Base-by-base conservation (phyloP, 2,888 invertebrate species). In the Ceramica pisi region DNA sequence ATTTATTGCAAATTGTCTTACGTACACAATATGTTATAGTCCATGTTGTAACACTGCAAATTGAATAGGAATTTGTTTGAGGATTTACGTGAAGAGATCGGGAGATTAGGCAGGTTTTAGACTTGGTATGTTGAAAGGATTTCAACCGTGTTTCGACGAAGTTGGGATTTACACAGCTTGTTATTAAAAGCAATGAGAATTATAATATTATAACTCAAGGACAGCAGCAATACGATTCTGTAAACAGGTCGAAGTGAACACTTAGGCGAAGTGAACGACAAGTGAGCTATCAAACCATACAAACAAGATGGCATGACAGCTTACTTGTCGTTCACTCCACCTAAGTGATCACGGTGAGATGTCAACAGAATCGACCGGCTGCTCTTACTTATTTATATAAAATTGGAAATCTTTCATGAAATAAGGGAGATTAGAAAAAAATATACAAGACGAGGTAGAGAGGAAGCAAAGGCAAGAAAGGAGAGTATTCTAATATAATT, bases 1-100 rank as follows among this genome's bases (percentile, higher is more conserved):
- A 80, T 78, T 83, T 83, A 83, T 82, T 85, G 80, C 85, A 85
- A 83, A 82, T 72, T 73, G 72, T 83, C 81, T 75, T 21, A 77
- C 79, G 60, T 68, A 57, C 63, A 62, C 68, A 66, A 53, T 71
- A 67, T 51, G 56, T 65, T 67, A 50, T 31, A 59, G 26, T 10
- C 53, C 2, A 46, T 44, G 21, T 53, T 57, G 48, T 68, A 65
- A 69, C 55, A 60, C 55, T 41, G 50, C 16, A 26, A 21, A 60
- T 23, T 53, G 23, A 41, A 48, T 56, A 59, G 19, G 35, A 50
- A 26, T 67, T 75, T 73, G n/a, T 65, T 64, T 41, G 14, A 65
- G 26, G 26, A 35, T 74, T 75, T 74, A 48, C 53, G 19, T 56
- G 19, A 55, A 61, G 12, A 53, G 55, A 64, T 75, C 5, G 0